Evolutionary conservation across 2,797 vertebrate genomes (phyloP), one percentile per base, ranked within the genome.

Genomic region (Setipinna tenuifilis): DNA sequence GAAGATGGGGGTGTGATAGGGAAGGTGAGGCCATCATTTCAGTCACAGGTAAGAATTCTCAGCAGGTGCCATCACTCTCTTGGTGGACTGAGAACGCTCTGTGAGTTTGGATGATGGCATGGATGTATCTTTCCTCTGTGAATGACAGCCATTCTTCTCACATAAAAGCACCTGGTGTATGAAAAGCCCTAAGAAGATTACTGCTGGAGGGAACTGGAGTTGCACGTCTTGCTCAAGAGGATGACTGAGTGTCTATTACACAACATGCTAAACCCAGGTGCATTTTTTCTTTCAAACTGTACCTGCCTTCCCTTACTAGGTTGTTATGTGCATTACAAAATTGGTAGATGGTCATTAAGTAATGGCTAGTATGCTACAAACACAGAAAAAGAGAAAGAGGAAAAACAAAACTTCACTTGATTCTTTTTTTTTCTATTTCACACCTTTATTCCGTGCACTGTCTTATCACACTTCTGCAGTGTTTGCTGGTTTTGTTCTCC

Each of bases 391-490:
- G 35, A 44, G 6, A 78, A 44, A 78, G 71, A 78, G 35, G 71
- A 44, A 78, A 44, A 78, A 78, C 71, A 78, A 89, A 90, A 88
- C 85, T 88, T 23, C 65, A 84, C 44, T 68, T 83, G n/a, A 6
- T 16, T 31, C 65, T 50, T 84, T 87, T 87, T 89, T 90, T 86
- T 89, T 84, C 84, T 88, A 68, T 82, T 78, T 14, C 82, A 82
- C 92, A 94, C 94, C 92, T 94, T 92, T 91, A 90, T 88, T 84
- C 85, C 25, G 23, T 17, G 75, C 50, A 11, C 41, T 83, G 75
- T 85, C 95, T 96, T 96, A 96, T 96, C 96, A 92, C 90, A 58
- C 58, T 84, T 86, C 89, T 92, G 94, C 96, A 96, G 95, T 90
- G 88, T 92, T 94, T 92, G 92, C 80, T 87, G 89, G 92, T 94